Conservation (phyloP, 2,888 invertebrate genomes). For the Anagyrus pseudococci region DNA sequence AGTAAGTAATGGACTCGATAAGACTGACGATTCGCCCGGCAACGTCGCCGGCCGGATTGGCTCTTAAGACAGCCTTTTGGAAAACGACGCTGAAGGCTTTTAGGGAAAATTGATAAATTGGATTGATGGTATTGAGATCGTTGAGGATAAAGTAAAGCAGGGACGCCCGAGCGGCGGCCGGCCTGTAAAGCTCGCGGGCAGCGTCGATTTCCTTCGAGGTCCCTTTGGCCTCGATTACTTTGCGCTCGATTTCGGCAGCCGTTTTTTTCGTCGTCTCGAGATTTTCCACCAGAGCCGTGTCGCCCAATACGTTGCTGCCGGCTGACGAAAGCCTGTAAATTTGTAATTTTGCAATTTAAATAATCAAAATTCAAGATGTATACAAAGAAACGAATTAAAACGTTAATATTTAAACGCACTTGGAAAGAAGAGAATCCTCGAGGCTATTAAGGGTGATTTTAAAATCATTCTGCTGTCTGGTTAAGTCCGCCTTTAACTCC, state of each 20-base stretch:
- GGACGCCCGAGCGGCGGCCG: constrained; percentile 91
- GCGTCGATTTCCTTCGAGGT: constrained; percentile 93
- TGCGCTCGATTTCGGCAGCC: constrained; percentile 92
- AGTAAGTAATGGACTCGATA: constrained; percentile 93
- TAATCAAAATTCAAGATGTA: not conserved
- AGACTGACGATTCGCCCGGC: constrained; percentile 82
- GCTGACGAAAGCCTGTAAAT: constrained; percentile 79
- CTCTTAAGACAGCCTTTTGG: constrained; percentile 91
- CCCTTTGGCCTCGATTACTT: constrained; percentile 90
- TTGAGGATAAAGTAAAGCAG: constrained; percentile 94
- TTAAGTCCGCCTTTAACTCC: constrained; percentile 91
- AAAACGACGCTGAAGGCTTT: constrained; percentile 98
- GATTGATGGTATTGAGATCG: constrained; percentile 94
- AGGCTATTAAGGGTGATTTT: constrained; percentile 92
- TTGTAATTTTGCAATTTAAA: not conserved
- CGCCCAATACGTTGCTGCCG: constrained; percentile 91
- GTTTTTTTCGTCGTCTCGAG: constrained; percentile 95
- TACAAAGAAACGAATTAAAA: not conserved
- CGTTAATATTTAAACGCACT: constrained; percentile 45
- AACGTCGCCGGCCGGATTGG: constrained; percentile 83
- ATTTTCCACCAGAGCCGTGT: constrained; percentile 94
- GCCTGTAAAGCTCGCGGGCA: constrained; percentile 86
- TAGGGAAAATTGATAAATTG: constrained; percentile 95
- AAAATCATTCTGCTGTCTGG: constrained; percentile 96
- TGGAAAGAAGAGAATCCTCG: constrained; percentile 90